phyloP scores from a whole-genome alignment of 1,140 invertebrate species.

The Cotesia chilonis region DNA sequence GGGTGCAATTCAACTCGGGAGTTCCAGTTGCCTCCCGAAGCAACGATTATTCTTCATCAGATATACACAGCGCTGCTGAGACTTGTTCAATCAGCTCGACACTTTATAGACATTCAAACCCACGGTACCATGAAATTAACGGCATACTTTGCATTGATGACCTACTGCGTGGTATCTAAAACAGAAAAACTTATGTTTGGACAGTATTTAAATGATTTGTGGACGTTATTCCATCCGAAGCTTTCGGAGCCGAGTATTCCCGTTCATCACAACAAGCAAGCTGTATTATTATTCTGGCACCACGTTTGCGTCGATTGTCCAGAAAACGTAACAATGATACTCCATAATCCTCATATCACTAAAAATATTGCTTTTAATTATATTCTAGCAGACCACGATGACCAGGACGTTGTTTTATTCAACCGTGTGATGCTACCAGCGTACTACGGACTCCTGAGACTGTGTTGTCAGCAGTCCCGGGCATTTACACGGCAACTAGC shows the following conservation, averaged over 20 bases:
- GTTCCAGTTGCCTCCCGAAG: slow-evolving; percentile 72
- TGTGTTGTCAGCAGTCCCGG: slow-evolving; percentile 88
- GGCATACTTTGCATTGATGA: slow-evolving; percentile 89
- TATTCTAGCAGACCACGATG: slow-evolving; percentile 94
- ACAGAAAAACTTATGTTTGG: slow-evolving; percentile 93
- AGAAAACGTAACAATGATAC: slow-evolving; percentile 88
- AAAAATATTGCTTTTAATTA: slow-evolving; percentile 98
- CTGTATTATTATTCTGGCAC: slow-evolving; percentile 91
- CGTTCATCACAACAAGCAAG: slow-evolving; percentile 95
- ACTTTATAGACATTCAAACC: slow-evolving; percentile 84
- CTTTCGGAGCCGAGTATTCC: slow-evolving; percentile 94
- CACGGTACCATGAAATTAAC: slow-evolving; percentile 92
- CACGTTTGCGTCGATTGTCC: slow-evolving; percentile 90
- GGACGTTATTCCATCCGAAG: slow-evolving; percentile 93
- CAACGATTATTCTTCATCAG: slow-evolving; percentile 82
- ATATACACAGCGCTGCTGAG: slow-evolving; percentile 82
- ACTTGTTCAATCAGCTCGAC: slow-evolving; percentile 81
- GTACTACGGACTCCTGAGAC: slow-evolving; percentile 89
- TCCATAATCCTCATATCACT: slow-evolving; percentile 82
- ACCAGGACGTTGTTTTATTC: slow-evolving; percentile 92
- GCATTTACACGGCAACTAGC: slow-evolving; percentile 86
- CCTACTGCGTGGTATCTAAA: slow-evolving; percentile 88
- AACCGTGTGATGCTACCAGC: slow-evolving; percentile 93
- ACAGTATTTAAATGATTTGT: slow-evolving; percentile 88
- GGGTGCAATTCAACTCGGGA: slow-evolving; percentile 62